Conservation (phyloP, 2,797 vertebrate genomes). For the Cynopterus sphinx region DNA sequence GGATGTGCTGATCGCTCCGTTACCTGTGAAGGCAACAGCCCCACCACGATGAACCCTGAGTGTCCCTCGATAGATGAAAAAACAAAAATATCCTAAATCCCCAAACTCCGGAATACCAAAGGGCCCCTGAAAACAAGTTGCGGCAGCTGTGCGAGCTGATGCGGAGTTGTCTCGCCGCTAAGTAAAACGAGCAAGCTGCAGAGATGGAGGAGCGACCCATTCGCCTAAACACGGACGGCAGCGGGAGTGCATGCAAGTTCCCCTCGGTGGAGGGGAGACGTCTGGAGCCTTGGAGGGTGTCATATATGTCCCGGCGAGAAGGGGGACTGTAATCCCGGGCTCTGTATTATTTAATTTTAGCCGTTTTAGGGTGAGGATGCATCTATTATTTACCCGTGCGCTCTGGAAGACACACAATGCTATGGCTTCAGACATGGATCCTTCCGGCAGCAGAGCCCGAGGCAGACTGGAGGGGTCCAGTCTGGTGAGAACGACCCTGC, state of each 20-base stretch:
- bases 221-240: not conserved
- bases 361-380: not conserved
- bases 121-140: not conserved
- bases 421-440: not conserved
- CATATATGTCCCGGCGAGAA: not conserved
- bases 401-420: not conserved
- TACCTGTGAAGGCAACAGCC: too few species aligned
- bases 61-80: not conserved
- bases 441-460: not conserved
- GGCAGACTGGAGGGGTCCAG: fast-evolving
- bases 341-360: not conserved
- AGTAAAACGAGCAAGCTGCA: not conserved
- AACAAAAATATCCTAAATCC: not conserved
- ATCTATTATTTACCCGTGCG: not conserved
- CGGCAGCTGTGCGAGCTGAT: not conserved
- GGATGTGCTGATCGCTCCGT: not conserved
- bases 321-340: too few species aligned
- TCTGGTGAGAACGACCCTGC: fast-evolving
- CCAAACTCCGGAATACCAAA: not conserved
- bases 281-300: not conserved
- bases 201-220: not conserved
- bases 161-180: too few species aligned
- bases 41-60: fast-evolving
- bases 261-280: not conserved
- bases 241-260: fast-evolving